Evolutionary conservation across 2,888 invertebrate species (phyloP), one percentile per base, ranked within the genome.

Genomic region (Pilophorus perplexus): DNA sequence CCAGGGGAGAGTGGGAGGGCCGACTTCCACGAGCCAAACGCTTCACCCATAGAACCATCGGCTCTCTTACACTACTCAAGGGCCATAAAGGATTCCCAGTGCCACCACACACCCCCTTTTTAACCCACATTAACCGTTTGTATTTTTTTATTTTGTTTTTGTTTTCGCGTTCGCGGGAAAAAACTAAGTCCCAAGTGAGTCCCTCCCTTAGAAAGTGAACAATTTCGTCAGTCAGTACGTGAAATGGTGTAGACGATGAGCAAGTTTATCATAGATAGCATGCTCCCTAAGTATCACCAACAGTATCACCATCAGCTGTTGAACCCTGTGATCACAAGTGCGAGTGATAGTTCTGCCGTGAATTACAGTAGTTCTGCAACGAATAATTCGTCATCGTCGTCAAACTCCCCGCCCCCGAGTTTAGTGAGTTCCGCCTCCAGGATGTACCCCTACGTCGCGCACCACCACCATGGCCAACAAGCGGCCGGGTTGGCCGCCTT

Each of bases 251-350:
- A 68, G 69, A 68, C 68, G 85, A 93, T 93, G 93, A 90, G 88
- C 86, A 93, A 93, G 87, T 93, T 93, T 85, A 90, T 91, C 85
- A 90, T 93, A 84, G 93, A 93, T 90, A 92, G 91, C 85, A 93
- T 93, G 91, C 89, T 93, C 83, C 93, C 93, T 77, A 93, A 93
- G 85, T 93, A 93, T 83, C 90, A 85, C 83, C 75, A 76, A 78
- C 83, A 82, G 79, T 82, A 82, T 79, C 83, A 86, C 79, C 85
- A 85, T 79, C 85, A 85, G 78, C 81, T 83, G 77, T 80, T 79
- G 74, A 79, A 76, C 72, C 80, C 82, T 74, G 80, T 73, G 64
- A 72, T 79, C 76, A 75, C 76, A 64, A 75, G 76, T 66, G 44
- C 62, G 23, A 59, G 59, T 59, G 78, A 84, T 81, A 82, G 85